Conservation (phyloP, 2,113 vertebrate genomes). For the Gnathonemus echidnorhynchus region DNA sequence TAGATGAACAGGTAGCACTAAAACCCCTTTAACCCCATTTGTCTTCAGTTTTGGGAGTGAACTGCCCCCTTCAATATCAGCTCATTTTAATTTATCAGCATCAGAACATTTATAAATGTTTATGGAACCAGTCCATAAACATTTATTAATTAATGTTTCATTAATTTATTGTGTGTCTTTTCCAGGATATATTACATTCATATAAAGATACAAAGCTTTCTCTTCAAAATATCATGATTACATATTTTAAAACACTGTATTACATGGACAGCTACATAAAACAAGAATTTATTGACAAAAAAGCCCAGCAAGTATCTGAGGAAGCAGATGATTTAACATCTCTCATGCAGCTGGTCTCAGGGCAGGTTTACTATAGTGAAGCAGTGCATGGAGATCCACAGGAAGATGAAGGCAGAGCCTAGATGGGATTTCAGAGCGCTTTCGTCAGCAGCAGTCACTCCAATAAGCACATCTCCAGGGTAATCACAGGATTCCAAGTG, state of each 20-base stretch:
- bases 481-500: background rate
- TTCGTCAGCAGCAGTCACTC: background rate
- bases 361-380: background rate
- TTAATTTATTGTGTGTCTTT: background rate
- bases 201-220: background rate
- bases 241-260: background rate
- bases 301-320: background rate
- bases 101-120: background rate
- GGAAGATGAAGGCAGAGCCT: background rate
- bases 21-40: too few relatives aligned
- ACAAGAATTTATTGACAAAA: background rate
- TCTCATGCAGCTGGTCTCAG: background rate
- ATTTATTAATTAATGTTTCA: background rate
- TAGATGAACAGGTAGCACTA: too few relatives aligned
- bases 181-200: background rate
- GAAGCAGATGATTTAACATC: background rate
- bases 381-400: background rate
- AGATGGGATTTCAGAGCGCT: background rate
- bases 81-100: background rate
- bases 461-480: background rate
- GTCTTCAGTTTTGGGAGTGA: too few relatives aligned
- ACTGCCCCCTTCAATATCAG: background rate
- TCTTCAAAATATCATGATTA: background rate
- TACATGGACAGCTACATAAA: background rate
- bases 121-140: background rate